Evolutionary conservation across 2,888 invertebrate genomes (phyloP), one percentile per base, ranked within the genome.

Genomic region (Andrena chrysosceles): DNA sequence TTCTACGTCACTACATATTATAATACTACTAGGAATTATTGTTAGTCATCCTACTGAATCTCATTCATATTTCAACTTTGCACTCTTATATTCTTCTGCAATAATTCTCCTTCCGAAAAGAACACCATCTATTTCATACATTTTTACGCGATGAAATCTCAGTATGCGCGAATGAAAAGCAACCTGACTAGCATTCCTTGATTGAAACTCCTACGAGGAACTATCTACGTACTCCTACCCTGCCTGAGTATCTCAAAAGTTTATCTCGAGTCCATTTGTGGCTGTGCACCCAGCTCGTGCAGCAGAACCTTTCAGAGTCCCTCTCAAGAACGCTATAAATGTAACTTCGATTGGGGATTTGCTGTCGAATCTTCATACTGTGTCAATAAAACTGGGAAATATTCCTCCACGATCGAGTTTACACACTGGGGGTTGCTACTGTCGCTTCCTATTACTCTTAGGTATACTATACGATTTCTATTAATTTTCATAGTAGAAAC

Each of bases 221-320:
- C 42, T 48, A 48, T 26, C 70, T 59, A 26, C 29, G 42, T 16
- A 42, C 16, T 29, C 48, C 26, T n/a, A 0, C 48, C n/a, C 7
- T 13, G 64, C 29, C 23, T 42, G 31, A 20, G 13, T 59, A 60
- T 70, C 59, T 60, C 8, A 48, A 33, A 42, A 35, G 26, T 35
- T 60, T 26, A 59, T 60, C 70, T 60, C 59, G 59, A 59, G 29
- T 60, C 70, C 48, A 70, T 70, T 70, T 60, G 60, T 35, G 29
- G 29, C 26, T 20, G 23, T 31, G 42, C 59, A 23, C 35, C 56
- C n/a, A 26, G 1, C 10, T 56, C n/a, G 13, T 20, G 56, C 31
- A 26, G 10, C 16, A n/a, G 26, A 60, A 48, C 48, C 69, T 70
- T 60, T 48, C 29, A 26, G 35, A 60, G 48, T 26, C 26, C 16